These are phyloP conservation scores for Condylura cristata DNA, from an alignment of 2,113 vertebrate genomes.

Conservation along the genomic window DNA sequence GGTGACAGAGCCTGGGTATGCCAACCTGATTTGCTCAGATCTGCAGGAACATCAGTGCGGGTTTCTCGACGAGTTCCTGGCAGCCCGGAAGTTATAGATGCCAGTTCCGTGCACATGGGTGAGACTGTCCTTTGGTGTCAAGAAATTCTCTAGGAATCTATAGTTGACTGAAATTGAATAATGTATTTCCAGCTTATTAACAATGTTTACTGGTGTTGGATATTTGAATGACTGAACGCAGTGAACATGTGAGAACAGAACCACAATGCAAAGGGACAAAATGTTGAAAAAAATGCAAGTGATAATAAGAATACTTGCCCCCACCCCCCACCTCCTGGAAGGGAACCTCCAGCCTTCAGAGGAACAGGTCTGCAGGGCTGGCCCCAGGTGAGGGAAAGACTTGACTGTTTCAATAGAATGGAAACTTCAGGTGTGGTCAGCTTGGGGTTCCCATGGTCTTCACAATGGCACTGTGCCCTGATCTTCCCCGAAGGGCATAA, in stretches of 20 bases:
- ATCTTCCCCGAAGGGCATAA: not conserved
- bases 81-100: not conserved
- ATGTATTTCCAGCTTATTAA: constrained; percentile 5
- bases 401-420: not conserved
- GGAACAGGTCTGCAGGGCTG: not conserved
- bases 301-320: not conserved
- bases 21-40: not conserved
- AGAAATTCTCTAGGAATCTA: not conserved
- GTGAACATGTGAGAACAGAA: constrained; percentile 1
- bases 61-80: constrained; percentile 3
- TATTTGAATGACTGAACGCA: not conserved
- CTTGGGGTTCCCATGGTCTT: not conserved
- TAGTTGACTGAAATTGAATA: constrained; percentile 37
- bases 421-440: not conserved
- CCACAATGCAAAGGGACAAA: constrained; percentile 26
- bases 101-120: not conserved
- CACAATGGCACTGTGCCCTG: not conserved
- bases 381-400: not conserved
- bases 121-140: not conserved
- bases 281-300: not conserved
- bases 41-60: not conserved
- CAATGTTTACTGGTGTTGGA: not conserved
- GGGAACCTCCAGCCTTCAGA: not conserved
- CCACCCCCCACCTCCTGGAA: not conserved
- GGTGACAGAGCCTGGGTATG: not conserved